A percentile compares a stretch with the other conserved stretches of the same genome.
These are phyloP conservation scores for Drosophila erecta DNA, from an alignment of 1,140 invertebrate genomes.

Conservation along the genomic window DNA sequence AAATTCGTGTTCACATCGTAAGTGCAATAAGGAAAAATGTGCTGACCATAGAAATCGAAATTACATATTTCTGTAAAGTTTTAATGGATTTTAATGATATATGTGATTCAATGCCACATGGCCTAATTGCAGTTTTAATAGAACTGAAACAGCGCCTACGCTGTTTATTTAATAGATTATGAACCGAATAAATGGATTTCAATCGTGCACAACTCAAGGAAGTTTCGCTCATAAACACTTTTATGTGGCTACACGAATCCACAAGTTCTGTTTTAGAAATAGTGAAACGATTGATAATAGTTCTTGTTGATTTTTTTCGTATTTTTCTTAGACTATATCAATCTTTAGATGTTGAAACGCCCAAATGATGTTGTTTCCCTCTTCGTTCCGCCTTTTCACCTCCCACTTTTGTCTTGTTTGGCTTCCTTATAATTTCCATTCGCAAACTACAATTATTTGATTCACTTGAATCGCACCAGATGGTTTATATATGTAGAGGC, in stretches of 20 bases:
- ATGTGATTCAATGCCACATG: background rate
- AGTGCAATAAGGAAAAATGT: constrained; percentile 7
- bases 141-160: no score
- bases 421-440: constrained; percentile 53
- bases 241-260: background rate
- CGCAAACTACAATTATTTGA: constrained; percentile 48
- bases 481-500: constrained; percentile 7
- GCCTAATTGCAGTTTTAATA: background rate
- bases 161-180: background rate
- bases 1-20: constrained; percentile 1
- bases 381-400: constrained; percentile 4
- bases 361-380: constrained; percentile 43
- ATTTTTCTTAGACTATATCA: constrained; percentile 21
- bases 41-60: background rate
- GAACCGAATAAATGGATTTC: background rate
- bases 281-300: constrained; percentile 26
- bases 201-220: constrained; percentile 7
- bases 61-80: constrained; percentile 2
- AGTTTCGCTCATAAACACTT: constrained; percentile 10
- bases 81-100: constrained; percentile 3
- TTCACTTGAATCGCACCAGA: constrained; percentile 45
- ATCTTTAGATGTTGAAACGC: constrained; percentile 47
- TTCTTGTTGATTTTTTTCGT: constrained; percentile 13
- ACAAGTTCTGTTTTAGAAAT: constrained; percentile 1
- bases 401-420: constrained; percentile 14